These are phyloP conservation scores for Trididemnum miniatum DNA, from an alignment of 23 tunicate species.

Conservation along the genomic window DNA sequence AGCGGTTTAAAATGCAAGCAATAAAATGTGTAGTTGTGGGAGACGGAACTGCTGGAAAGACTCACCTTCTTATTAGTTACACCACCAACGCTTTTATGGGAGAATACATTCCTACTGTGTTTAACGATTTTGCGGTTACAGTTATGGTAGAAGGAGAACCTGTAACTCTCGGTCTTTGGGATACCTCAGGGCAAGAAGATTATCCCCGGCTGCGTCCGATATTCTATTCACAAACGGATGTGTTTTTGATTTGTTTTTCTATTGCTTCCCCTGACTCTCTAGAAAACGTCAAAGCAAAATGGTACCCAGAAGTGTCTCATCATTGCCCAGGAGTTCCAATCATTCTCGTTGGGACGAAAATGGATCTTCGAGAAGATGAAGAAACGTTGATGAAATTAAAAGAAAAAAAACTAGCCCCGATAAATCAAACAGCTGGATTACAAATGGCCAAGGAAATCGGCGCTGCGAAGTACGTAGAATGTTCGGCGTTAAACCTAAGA, in stretches of 20 bases:
- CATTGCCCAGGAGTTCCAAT: not conserved
- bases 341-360: not conserved
- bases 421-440: not conserved
- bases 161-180: too few species aligned
- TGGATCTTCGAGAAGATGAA: not conserved
- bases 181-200: too few species aligned
- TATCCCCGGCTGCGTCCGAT: too few species aligned
- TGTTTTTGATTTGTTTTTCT: not conserved
- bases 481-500: slow-evolving; percentile 89
- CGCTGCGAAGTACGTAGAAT: slow-evolving; percentile 83
- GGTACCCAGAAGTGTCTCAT: not conserved
- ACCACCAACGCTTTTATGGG: not conserved
- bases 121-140: not conserved
- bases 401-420: not conserved
- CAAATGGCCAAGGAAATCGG: not conserved
- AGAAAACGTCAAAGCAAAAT: slow-evolving; percentile 2
- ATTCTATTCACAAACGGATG: not conserved
- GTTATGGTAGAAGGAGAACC: not conserved
- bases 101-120: too few species aligned
- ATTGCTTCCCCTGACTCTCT: not conserved
- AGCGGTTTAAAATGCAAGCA: not conserved
- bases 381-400: not conserved
- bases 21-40: not conserved
- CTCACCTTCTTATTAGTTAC: not conserved
- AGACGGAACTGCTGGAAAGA: slow-evolving; percentile 3